Evolutionary conservation across 1,140 invertebrate species (phyloP), one percentile per base, ranked within the genome.

Genomic region (Lepidotrigona ventralis): DNA sequence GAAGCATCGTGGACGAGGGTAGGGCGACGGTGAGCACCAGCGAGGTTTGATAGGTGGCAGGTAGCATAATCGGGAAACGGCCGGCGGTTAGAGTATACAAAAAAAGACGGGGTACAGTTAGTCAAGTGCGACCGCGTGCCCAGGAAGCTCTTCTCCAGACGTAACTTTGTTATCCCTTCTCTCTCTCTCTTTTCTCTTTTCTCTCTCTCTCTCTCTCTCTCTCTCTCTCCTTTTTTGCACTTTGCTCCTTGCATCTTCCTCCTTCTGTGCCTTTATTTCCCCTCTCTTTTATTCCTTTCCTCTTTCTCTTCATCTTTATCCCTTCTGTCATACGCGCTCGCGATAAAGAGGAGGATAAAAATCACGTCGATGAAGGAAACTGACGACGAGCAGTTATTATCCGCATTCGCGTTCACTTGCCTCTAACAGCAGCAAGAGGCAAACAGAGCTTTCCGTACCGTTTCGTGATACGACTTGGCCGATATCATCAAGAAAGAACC

Each of bases 71-170:
- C 88, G 88, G 87, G 79, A 89, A 89, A 90, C 83, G 79, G 56
- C 83, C 82, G 74, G 54, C 82, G 63, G 76, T 70, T 53, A 70
- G 54, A 56, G 71, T 33, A 33, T 68, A 77, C 56, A 66, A 56
- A 80, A 85, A 76, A 58, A 64, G 79, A 64, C 73, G 84, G 80
- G 85, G 82, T 86, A 90, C 81, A 79, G 87, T 87, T 88, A 92
- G 89, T 92, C 85, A 88, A 90, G 89, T 86, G 89, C 89, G 91
- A 89, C 88, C 91, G 91, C 91, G 87, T 91, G 92, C 86, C 82
- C 82, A 76, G 86, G 69, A 46, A 88, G 84, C 81, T 84, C 33
- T 83, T 76, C 79, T 73, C 26, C 33, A 64, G 70, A 33, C 78
- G 79, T 56, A 23, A 17, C 68, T 60, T 63, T 69, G 60, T 26